Percentiles rank a stretch among this genome's conserved stretches.
Evolutionary conservation across 2,113 vertebrate genomes (phyloP).

Genomic region (Cephalophus harveyi): DNA sequence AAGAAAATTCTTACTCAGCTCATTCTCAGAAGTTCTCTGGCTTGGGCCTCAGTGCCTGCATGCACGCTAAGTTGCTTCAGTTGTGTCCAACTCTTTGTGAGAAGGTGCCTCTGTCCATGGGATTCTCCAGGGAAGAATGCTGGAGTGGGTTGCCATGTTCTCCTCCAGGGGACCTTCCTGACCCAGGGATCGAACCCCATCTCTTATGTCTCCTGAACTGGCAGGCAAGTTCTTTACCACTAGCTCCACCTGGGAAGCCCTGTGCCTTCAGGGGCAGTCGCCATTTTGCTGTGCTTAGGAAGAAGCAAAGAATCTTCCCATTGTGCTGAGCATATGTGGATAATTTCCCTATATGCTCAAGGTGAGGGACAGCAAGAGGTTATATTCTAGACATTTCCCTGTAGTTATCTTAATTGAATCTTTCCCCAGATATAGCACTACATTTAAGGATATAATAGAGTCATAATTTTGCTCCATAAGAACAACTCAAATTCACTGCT

Average conservation of each 20-base stretch:
- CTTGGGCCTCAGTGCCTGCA: not conserved
- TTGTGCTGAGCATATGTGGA: not conserved
- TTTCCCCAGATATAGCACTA: not conserved
- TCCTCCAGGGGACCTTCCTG: not conserved
- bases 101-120: not conserved
- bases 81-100: not conserved
- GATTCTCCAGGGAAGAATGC: not conserved
- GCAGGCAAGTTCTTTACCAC: not conserved
- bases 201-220: not conserved
- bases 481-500: not conserved
- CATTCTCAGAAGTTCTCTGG: not conserved
- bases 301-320: not conserved
- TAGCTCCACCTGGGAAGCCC: not conserved
- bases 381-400: not conserved
- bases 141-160: not conserved
- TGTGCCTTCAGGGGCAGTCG: not conserved
- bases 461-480: not conserved
- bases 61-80: not conserved
- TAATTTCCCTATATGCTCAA: not conserved
- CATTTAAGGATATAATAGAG: not conserved
- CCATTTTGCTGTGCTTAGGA: not conserved
- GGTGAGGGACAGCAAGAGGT: not conserved
- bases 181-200: not conserved
- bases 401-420: not conserved
- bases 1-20: not conserved